Evolutionary conservation across 2,888 invertebrate species (phyloP).

Genomic region (Adineta ricciae): DNA sequence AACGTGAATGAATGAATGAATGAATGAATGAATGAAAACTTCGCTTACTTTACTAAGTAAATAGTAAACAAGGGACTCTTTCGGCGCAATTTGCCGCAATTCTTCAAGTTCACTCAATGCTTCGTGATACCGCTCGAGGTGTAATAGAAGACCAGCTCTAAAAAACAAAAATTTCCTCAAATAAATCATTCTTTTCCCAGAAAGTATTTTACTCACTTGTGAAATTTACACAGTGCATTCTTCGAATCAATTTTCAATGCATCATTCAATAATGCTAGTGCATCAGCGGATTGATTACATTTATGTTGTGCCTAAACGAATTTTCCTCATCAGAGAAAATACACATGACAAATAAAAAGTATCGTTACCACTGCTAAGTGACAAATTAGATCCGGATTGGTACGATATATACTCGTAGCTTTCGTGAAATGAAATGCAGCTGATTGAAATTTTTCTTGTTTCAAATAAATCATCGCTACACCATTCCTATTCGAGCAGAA

Average conservation of each 20-base stretch:
- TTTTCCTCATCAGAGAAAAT: no score
- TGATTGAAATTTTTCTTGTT: conserved; percentile 82
- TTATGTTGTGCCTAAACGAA: conserved; percentile 59
- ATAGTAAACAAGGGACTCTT: conserved; percentile 93
- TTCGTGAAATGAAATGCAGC: conserved; percentile 82
- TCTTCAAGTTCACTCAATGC: conserved; percentile 83
- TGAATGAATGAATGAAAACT: neutral
- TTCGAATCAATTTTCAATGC: conserved; percentile 76
- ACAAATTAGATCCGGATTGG: conserved; percentile 83
- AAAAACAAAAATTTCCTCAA: neutral
- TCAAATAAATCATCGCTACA: conserved; percentile 88
- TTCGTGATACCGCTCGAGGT: conserved; percentile 61
- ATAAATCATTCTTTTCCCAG: neutral
- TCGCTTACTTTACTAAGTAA: conserved; percentile 73
- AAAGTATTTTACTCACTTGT: conserved; percentile 47
- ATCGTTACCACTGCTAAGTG: conserved; percentile 74
- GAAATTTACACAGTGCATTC: conserved; percentile 88
- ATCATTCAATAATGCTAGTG: conserved; percentile 72
- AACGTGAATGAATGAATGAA: no score
- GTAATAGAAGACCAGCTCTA: conserved; percentile 30
- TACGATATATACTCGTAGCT: conserved; percentile 79
- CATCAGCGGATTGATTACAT: conserved; percentile 71
- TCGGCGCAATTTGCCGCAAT: conserved; percentile 78
- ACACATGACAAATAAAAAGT: no score
- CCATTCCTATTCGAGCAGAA: conserved; percentile 53